Base-by-base conservation (phyloP, 2,113 vertebrate genomes). In the Anthoscopus minutus region DNA sequence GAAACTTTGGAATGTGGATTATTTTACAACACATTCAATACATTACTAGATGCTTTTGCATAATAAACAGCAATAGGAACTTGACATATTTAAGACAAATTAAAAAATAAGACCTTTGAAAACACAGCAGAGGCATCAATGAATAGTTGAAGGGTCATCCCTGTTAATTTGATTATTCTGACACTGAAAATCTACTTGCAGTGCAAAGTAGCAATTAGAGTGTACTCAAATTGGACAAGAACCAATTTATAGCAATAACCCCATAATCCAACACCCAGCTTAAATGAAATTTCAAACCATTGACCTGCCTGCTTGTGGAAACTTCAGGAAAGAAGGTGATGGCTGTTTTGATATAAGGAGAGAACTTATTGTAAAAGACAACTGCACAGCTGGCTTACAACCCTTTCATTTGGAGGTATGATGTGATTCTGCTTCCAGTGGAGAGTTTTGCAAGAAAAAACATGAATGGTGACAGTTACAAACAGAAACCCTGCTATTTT, bases 141-240 rank as follows among this genome's bases (percentile, higher is more conserved):
- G 62, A 72, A 69, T 15, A 61, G 60, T 4, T 86, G 64, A 89
- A 81, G 70, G 81, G 74, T 89, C 76, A 82, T n/a, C 10, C 70
- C 81, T 77, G 48, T 50, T 88, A 91, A 93, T 92, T 92, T 82
- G 35, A 70, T 87, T 74, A 89, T 78, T 88, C 72, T 79, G 78
- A 79, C 57, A 78, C 61, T 30, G 33, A 33, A 80, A 73, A 83
- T 47, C 54, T 60, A 62, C 56, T 82, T 67, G 54, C 54, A 86
- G 54, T 73, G 54, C 40, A 80, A 92, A 88, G 57, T 16, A 93
- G 81, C 72, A 89, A 81, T 78, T 78, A 86, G 13, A 78, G 23
- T 12, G 24, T 44, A 54, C 50, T 89, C 27, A 60, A 84, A 84
- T 78, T 79, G 79, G 77, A 84, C 35, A 81, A 58, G 57, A 79